Conservation (phyloP, 2,888 invertebrate genomes). For the Oligia strigilis region DNA sequence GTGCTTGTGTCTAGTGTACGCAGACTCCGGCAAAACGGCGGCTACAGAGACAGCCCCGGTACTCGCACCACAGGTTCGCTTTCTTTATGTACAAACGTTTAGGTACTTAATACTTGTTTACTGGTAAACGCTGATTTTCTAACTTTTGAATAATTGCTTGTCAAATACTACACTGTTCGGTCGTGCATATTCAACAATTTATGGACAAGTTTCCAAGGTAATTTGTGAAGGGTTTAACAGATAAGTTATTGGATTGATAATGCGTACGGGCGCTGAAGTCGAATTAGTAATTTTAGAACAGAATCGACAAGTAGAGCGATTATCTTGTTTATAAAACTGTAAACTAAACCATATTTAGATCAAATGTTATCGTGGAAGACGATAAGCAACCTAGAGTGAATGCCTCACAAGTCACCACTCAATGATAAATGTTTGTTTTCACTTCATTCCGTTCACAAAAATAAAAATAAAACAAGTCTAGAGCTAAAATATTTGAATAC, state of each 20-base stretch:
- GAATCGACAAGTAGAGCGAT: conserved; percentile 48
- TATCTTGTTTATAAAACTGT: conserved; percentile 52
- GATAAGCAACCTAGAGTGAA: conserved; percentile 58
- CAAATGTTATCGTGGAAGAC: conserved; percentile 62
- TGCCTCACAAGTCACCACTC: conserved; percentile 17
- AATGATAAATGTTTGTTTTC: conserved; percentile 38
- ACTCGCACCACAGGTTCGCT: conserved; percentile 86
- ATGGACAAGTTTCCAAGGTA: conserved; percentile 79
- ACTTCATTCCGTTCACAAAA: conserved; percentile 11
- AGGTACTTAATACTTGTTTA: conserved; percentile 55
- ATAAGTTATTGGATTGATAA: conserved; percentile 71
- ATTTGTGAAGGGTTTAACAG: conserved; percentile 81
- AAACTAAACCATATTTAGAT: conserved; percentile 55
- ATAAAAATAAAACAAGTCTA: conserved; percentile 17
- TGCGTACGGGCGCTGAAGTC: conserved; percentile 59
- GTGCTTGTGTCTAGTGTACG: conserved; percentile 82
- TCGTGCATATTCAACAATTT: conserved; percentile 70
- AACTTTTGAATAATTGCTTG: conserved; percentile 64
- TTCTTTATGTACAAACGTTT: conserved; percentile 60
- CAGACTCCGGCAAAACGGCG: conserved; percentile 87
- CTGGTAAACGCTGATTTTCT: conserved; percentile 60
- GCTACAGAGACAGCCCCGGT: conserved; percentile 80
- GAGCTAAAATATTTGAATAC: conserved; percentile 33
- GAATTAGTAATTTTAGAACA: conserved; percentile 35
- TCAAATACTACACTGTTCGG: conserved; percentile 56